phyloP scores from a whole-genome alignment of 2,888 invertebrate species.

The Ramazzottius varieornatus region DNA sequence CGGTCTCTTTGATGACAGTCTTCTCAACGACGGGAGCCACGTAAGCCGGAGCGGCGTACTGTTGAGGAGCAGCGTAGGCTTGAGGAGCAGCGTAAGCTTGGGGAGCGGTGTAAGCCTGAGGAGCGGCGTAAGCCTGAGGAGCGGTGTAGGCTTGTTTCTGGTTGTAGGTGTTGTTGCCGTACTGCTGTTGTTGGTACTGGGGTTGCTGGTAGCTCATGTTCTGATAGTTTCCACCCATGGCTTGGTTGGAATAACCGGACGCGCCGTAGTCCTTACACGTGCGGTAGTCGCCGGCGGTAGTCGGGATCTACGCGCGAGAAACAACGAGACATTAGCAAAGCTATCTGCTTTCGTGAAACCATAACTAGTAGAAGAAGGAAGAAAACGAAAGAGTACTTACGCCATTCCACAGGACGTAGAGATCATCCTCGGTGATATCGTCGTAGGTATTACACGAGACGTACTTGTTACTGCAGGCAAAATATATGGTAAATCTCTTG shows the following conservation, averaged over 20 bases:
- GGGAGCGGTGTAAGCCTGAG: not conserved
- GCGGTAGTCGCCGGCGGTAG: not conserved
- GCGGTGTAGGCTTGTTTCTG: not conserved
- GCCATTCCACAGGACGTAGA: not conserved
- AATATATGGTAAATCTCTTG: not conserved
- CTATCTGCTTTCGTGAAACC: not conserved
- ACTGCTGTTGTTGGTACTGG: not conserved
- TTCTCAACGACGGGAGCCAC: not conserved
- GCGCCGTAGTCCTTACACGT: not conserved
- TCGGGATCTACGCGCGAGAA: not conserved
- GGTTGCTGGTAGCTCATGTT: not conserved
- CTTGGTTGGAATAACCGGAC: not conserved
- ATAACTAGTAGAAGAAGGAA: not conserved
- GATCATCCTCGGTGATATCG: conserved; percentile 2
- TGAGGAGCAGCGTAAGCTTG: not conserved
- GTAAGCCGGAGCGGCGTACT: not conserved
- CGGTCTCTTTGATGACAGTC: not conserved
- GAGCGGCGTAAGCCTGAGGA: not conserved
- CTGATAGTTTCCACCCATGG: not conserved
- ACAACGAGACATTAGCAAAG: not conserved
- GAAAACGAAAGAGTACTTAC: not conserved
- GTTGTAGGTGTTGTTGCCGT: not conserved
- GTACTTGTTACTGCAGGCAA: not conserved
- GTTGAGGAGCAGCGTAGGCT: not conserved
- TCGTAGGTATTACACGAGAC: not conserved